Evolutionary conservation across 2,113 vertebrate genomes (phyloP).

Genomic region (Calidris pygmaea): DNA sequence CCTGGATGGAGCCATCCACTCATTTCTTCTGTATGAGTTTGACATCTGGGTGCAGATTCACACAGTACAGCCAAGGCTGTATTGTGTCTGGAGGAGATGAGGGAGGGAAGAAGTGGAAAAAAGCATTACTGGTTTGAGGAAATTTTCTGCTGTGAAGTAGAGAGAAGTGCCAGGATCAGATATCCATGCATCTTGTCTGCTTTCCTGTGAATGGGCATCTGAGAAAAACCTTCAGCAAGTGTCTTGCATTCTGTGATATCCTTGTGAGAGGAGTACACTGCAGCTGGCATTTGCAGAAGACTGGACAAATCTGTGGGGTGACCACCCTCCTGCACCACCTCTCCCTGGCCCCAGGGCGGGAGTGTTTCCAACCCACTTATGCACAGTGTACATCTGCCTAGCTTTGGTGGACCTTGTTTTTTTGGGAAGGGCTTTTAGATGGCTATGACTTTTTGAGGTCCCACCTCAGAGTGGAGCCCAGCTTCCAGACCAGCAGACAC

Average conservation of each 20-base stretch:
- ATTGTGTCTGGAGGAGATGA: not conserved
- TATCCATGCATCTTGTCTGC: not conserved
- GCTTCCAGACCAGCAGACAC: not conserved
- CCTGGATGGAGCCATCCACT: not conserved
- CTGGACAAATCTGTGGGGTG: not conserved
- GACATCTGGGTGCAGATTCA: too few species aligned
- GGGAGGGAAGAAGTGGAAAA: not conserved
- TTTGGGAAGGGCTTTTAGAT: not conserved
- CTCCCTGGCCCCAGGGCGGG: too few species aligned
- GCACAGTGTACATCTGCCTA: not conserved
- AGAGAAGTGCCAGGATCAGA: not conserved
- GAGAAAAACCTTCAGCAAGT: not conserved
- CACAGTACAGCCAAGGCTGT: not conserved
- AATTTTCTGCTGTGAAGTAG: not conserved
- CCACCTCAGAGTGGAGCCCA: not conserved
- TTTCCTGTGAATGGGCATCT: not conserved
- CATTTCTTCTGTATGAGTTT: not conserved
- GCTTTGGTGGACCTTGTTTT: not conserved
- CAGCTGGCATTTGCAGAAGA: not conserved
- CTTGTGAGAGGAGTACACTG: not conserved
- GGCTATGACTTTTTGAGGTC: not conserved
- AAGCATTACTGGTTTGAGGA: not conserved
- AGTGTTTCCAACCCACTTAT: not conserved
- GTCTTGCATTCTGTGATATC: accelerated
- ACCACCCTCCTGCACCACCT: not conserved